Percentiles rank a stretch among this genome's conserved stretches.
These are phyloP conservation scores for Denticeps clupeoides DNA, from an alignment of 2,797 vertebrate species.

Conservation along the genomic window DNA sequence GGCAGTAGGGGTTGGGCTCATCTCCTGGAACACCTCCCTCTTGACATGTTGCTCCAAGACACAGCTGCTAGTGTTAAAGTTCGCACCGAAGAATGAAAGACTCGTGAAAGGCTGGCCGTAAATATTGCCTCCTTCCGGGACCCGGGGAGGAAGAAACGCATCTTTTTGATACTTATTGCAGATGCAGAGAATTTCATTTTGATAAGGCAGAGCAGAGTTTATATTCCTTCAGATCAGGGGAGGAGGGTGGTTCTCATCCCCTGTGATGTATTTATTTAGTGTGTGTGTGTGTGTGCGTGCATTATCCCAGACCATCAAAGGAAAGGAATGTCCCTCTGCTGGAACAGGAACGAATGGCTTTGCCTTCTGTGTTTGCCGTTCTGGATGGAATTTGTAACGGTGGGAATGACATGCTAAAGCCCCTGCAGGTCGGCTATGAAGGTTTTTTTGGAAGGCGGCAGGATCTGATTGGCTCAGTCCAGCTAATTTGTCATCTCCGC, in stretches of 20 bases:
- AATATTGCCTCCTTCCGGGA: conserved; percentile 29
- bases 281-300: not conserved
- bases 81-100: conserved; percentile 28
- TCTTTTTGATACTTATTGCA: conserved; percentile 35
- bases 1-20: too few species aligned
- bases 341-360: conserved; percentile 10
- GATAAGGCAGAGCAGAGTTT: conserved; percentile 18
- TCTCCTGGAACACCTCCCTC: conserved; percentile 26
- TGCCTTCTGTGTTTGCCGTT: conserved; percentile 18
- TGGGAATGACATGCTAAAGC: conserved; percentile 5
- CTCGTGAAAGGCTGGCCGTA: conserved; percentile 23
- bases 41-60: conserved; percentile 31
- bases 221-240: conserved; percentile 5
- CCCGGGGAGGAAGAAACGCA: conserved; percentile 13
- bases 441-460: too few species aligned
- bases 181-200: conserved; percentile 27
- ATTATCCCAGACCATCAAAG: conserved; percentile 3
- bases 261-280: conserved; percentile 14
- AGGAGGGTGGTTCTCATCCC: conserved; percentile 5
- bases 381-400: conserved; percentile 24
- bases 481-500: too few species aligned
- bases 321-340: not conserved
- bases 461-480: too few species aligned
- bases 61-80: conserved; percentile 37
- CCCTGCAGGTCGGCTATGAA: not conserved